Base-by-base conservation (phyloP, 1,140 invertebrate species). In the Drosophila sechellia region DNA sequence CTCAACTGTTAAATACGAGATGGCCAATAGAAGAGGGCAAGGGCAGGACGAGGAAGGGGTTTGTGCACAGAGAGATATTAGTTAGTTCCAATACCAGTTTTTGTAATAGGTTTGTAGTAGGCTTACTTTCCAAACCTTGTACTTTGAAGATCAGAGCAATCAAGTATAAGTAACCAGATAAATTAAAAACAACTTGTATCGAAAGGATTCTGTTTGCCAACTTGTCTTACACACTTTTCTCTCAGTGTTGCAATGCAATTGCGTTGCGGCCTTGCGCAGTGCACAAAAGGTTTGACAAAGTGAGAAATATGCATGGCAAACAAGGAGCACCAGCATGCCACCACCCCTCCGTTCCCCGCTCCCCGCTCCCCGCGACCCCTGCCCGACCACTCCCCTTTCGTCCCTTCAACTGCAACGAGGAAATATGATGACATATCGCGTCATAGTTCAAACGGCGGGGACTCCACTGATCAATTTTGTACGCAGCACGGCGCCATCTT, bases 351-450 rank as follows among this genome's bases (percentile, higher is more conserved):
- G 17, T 1, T 17, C 17, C 17, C 17, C 17, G 17, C 17, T 17
- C 17, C 17, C 17, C 53, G 34, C 39, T 49, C 11, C 22, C 31
- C 5, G 39, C 63, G 20, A 2, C 2, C 3, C 45, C 40, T 53
- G 61, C 37, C 53, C 66, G 27, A 5, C 40, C 56, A 35, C 42
- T 10, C 31, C 40, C 27, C 34, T 61, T 34, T 20, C 49, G 48
- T 37, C 35, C 42, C 15, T 52, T 48, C 25, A 42, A 73, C 54
- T 89, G 79, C 76, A 80, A 68, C 46, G 63, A 89, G 71, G 56
- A 92, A 92, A 92, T 92, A 92, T 92, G 90, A 92, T 92, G 90
- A 92, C 90, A 92, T 92, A 92, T 92, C 90, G 90, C 90, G 90
- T 92, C 90, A 92, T 92, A 92, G 90, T 92, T 92, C 90, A 92